Conservation (phyloP, 2,888 invertebrate genomes). For the Drosophila borealis region DNA sequence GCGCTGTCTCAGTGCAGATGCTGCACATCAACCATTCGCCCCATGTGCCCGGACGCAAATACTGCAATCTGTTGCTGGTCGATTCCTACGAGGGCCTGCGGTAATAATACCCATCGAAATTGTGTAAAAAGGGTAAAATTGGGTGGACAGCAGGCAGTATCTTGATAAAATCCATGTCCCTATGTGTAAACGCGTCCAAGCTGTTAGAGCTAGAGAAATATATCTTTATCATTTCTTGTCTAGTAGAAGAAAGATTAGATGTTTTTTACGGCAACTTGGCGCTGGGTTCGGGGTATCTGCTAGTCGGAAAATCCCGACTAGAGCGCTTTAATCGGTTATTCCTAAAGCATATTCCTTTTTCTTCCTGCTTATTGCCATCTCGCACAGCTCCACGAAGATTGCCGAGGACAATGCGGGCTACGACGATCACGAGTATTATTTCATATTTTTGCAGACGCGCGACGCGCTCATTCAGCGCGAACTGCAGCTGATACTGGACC, state of each 20-base stretch:
- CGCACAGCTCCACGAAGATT: slow-evolving; percentile 50
- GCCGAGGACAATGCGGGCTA: slow-evolving; percentile 55
- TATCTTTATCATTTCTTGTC: too few species aligned
- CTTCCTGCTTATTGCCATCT: not conserved
- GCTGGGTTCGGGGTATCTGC: too few species aligned
- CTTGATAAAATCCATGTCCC: too few species aligned
- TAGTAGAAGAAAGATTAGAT: too few species aligned
- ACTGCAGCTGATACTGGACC: slow-evolving; percentile 65
- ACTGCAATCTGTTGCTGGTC: slow-evolving; percentile 59
- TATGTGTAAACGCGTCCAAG: too few species aligned
- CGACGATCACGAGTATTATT: slow-evolving; percentile 74
- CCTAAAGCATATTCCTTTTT: too few species aligned
- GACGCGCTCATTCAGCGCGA: slow-evolving; percentile 51
- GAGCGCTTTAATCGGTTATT: too few species aligned
- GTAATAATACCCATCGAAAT: slow-evolving; percentile 20
- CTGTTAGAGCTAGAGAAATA: too few species aligned
- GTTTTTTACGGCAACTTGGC: too few species aligned
- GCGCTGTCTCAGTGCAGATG: slow-evolving; percentile 51
- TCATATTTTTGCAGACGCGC: slow-evolving; percentile 69
- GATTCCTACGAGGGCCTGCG: slow-evolving; percentile 70
- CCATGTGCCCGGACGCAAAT: slow-evolving; percentile 56
- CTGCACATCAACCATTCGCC: slow-evolving; percentile 22
- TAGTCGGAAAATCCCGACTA: too few species aligned
- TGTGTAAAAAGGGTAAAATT: too few species aligned
- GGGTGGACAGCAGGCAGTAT: too few species aligned